phyloP scores from a whole-genome alignment of 53 echinoderm and acorn worm species.

The Echinarachnius parma region DNA sequence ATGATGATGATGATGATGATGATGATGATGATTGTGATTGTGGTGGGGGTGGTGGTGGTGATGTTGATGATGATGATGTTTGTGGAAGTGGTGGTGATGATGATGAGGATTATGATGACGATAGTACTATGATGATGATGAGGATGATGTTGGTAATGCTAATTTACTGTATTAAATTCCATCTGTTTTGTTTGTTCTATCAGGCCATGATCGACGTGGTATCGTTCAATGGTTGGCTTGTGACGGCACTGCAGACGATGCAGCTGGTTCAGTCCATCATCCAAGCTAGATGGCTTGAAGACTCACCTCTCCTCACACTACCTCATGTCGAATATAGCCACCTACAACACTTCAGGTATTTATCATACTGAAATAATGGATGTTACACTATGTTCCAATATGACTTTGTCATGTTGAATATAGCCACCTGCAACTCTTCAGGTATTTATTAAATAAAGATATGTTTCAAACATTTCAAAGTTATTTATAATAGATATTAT shows the following conservation, averaged over 20 bases:
- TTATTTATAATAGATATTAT: no score
- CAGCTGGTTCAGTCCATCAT: conserved; percentile 85
- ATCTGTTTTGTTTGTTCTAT: neutral
- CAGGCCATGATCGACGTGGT: conserved; percentile 98
- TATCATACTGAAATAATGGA: no score
- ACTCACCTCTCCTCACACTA: conserved; percentile 77
- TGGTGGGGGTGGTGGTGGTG: neutral
- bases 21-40: neutral
- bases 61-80: neutral
- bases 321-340: conserved; percentile 75
- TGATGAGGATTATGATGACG: neutral
- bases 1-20: conserved; percentile 4
- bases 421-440: conserved; percentile 52
- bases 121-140: neutral
- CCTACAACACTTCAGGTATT: conserved; percentile 44
- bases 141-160: neutral
- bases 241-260: conserved; percentile 80
- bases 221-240: conserved; percentile 89
- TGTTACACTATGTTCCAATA: no score
- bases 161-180: neutral
- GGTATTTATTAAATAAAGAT: conserved; percentile 50
- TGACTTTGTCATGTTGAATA: neutral
- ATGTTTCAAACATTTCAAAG: no score
- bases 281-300: conserved; percentile 84
- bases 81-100: neutral